Evolutionary conservation across 1,140 invertebrate species (phyloP).

Genomic region (Drosophila lacteicornis): DNA sequence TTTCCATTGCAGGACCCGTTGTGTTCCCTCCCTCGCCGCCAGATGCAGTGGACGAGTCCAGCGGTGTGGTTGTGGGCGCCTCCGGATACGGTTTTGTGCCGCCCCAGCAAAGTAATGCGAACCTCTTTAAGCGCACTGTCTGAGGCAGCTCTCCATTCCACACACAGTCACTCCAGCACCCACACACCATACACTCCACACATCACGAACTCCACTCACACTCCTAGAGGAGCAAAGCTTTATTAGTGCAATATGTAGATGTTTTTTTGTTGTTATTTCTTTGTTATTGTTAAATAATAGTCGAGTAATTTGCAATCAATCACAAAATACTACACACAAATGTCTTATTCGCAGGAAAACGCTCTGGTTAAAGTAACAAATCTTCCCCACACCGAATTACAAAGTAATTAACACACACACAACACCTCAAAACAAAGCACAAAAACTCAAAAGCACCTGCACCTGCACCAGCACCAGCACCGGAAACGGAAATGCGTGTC

Average conservation of each 20-base stretch:
- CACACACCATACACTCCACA: constrained; percentile 17
- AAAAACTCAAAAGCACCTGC: constrained; percentile 35
- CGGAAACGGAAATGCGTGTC: constrained; percentile 77
- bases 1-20: constrained; percentile 72
- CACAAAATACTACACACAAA: constrained; percentile 31
- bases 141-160: constrained; percentile 37
- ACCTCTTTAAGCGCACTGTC: constrained; percentile 65
- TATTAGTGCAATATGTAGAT: constrained; percentile 78
- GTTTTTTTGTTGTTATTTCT: constrained; percentile 42
- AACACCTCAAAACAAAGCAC: constrained; percentile 28
- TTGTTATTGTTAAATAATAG: constrained; percentile 57
- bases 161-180: constrained; percentile 19
- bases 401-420: constrained; percentile 48
- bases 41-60: constrained; percentile 80
- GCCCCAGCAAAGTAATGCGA: constrained; percentile 83
- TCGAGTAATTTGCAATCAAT: constrained; percentile 62
- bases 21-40: constrained; percentile 83
- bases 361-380: constrained; percentile 71
- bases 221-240: constrained; percentile 65
- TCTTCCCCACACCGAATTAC: constrained; percentile 34
- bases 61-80: constrained; percentile 84
- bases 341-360: constrained; percentile 75
- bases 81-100: constrained; percentile 84
- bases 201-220: constrained; percentile 18
- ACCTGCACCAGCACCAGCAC: constrained; percentile 33